Base-by-base conservation (phyloP, 2,113 vertebrate genomes). In the Anolis carolinensis region DNA sequence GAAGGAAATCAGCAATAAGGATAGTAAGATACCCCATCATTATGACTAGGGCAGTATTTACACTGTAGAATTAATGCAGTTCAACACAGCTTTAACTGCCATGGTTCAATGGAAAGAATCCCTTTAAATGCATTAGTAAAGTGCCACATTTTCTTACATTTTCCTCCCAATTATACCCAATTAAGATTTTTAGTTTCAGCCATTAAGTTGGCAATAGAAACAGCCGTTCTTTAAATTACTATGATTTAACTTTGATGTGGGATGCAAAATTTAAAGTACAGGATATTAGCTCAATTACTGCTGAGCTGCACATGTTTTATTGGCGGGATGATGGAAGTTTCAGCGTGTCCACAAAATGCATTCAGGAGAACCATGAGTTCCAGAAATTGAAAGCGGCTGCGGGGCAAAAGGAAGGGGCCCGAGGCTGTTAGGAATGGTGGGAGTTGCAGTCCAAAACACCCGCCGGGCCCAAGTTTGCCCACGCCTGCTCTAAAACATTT, bases 81-180 rank as follows among this genome's bases (percentile, higher is more conserved):
- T n/a, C n/a, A n/a, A n/a, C n/a, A n/a, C n/a, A n/a, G n/a, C n/a
- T n/a, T n/a, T n/a, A n/a, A n/a, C n/a, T n/a, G n/a, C n/a, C n/a
- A n/a, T n/a, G n/a, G n/a, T n/a, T n/a, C n/a, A n/a, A n/a, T 5
- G 72, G 30, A 25, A 3, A 71, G 13, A 34, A 39, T 16, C 36
- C 5, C 7, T 88, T 39, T 87, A 34, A 1, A 0, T 13, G 13
- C 80, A 79, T 86, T 79, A 81, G 25, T 7, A 59, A 81, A 32
- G 83, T 76, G 18, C 77, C 89, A 86, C 27, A 0, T 83, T 87
- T 86, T 8, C 30, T 89, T 27, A 71, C 23, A 72, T 70, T 79
- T 90, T 85, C 90, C 76, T 13, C 18, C 10, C 83, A 92, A 90
- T 87, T 94, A 89, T 91, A 83, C 4, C 30, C 0, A 90, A 65